These are phyloP conservation scores for Poeciliopsis retropinna DNA, from an alignment of 2,113 vertebrate genomes.

Conservation along the genomic window DNA sequence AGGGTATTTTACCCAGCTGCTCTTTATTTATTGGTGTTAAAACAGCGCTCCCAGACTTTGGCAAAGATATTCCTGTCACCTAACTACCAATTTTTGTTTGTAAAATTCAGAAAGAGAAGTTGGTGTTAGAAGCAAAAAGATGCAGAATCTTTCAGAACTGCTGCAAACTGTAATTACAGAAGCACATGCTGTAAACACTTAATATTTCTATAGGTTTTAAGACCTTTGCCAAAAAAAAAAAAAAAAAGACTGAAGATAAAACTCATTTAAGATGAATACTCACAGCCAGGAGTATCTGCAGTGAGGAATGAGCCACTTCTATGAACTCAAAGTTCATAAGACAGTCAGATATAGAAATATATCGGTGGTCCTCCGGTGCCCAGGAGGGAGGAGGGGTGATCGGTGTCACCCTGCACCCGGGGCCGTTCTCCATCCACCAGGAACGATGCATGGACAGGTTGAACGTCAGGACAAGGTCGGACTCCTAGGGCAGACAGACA, in stretches of 20 bases:
- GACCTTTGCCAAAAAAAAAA: not conserved
- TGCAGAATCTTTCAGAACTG: not conserved
- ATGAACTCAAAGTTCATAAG: conserved; percentile 97
- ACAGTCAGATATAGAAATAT: conserved; percentile 96
- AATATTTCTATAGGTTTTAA: not conserved
- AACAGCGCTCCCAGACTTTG: not conserved
- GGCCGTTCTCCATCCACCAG: conserved; percentile 99
- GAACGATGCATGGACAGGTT: conserved; percentile 99
- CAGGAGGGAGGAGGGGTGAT: conserved; percentile 95
- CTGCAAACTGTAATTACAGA: conserved; percentile 2
- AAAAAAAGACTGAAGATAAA: not conserved
- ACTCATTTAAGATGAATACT: conserved; percentile 74
- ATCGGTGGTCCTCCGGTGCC: conserved; percentile 98
- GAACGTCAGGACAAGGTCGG: conserved; percentile 98
- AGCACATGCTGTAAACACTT: not conserved
- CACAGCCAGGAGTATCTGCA: conserved; percentile 98
- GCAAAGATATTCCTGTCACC: not conserved
- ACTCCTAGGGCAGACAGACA: conserved; percentile 83
- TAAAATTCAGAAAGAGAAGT: too few species aligned
- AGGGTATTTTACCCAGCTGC: not conserved
- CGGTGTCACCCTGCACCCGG: conserved; percentile 94
- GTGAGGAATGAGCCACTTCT: conserved; percentile 96
- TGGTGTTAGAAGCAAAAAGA: too few species aligned
- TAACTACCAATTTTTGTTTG: too few species aligned
- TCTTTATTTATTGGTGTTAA: not conserved